Conservation (phyloP, 2,797 vertebrate species). For the Neosilurus hyrtlii region DNA sequence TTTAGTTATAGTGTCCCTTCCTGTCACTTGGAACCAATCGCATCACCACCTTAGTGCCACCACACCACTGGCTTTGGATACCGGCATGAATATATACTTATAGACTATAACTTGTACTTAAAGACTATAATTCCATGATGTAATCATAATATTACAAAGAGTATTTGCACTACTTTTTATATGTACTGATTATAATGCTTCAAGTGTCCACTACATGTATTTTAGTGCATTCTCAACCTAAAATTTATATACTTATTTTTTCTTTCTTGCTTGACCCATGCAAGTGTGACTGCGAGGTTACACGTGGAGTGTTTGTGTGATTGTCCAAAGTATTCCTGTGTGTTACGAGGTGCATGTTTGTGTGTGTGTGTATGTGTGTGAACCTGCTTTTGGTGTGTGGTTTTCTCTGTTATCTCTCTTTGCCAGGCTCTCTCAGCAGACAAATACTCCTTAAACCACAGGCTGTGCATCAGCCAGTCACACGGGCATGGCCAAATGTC, state of each 20-base stretch:
- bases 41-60: neutral
- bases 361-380: constrained; percentile 14
- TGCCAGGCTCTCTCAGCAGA: constrained; percentile 71
- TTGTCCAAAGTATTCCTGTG: constrained; percentile 26
- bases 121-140: too few relatives aligned
- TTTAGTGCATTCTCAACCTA: neutral
- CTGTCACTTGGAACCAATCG: neutral
- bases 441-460: constrained; percentile 72
- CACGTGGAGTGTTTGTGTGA: constrained; percentile 20
- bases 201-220: neutral
- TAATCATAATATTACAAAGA: too few relatives aligned
- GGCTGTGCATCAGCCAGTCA: constrained; percentile 73
- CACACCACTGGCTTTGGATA: neutral
- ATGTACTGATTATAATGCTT: neutral
- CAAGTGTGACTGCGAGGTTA: constrained; percentile 7
- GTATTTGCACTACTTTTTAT: too few relatives aligned
- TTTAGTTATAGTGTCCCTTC: neutral
- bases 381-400: constrained; percentile 46
- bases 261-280: constrained; percentile 17
- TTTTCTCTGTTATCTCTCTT: constrained; percentile 71
- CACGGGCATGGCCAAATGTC: constrained; percentile 68
- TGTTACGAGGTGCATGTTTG: constrained; percentile 12
- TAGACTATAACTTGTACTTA: neutral
- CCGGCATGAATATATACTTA: neutral
- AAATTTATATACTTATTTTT: neutral